These are phyloP conservation scores for Tachycineta bicolor DNA, from an alignment of 2,113 vertebrate genomes.

Conservation along the genomic window DNA sequence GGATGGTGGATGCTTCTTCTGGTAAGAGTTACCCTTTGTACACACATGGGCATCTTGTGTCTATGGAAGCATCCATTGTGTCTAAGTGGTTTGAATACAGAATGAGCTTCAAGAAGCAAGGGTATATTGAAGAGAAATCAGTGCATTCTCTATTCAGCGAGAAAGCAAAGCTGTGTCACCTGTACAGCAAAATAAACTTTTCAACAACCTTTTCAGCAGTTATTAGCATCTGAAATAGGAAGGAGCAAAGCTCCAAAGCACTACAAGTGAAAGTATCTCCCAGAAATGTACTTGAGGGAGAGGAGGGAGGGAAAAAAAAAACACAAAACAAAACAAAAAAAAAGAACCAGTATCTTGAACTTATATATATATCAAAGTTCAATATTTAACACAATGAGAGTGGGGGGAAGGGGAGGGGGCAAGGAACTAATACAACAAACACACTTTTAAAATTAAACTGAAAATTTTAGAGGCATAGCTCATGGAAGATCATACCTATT, in stretches of 20 bases:
- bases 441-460: slow-evolving; percentile 11
- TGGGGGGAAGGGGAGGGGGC: background rate
- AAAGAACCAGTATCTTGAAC: slow-evolving; percentile 18
- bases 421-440: background rate
- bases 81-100: background rate
- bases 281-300: slow-evolving; percentile 35
- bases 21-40: background rate
- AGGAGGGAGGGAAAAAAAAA: background rate
- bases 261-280: slow-evolving; percentile 23
- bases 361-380: slow-evolving; percentile 36
- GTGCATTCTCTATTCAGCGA: background rate
- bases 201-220: slow-evolving; percentile 4
- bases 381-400: slow-evolving; percentile 41
- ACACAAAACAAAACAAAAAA: background rate
- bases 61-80: background rate
- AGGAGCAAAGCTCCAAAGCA: background rate
- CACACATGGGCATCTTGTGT: background rate
- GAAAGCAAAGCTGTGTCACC: background rate
- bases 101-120: background rate
- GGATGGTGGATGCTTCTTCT: background rate
- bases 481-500: background rate
- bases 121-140: background rate
- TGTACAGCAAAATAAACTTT: slow-evolving; percentile 14
- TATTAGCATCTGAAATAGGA: slow-evolving; percentile 51
- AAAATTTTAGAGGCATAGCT: slow-evolving; percentile 26